A percentile compares a stretch with the other conserved stretches of the same genome.
Conservation (phyloP, 2,888 invertebrate species). For the Lordiphosa andalusiaca region DNA sequence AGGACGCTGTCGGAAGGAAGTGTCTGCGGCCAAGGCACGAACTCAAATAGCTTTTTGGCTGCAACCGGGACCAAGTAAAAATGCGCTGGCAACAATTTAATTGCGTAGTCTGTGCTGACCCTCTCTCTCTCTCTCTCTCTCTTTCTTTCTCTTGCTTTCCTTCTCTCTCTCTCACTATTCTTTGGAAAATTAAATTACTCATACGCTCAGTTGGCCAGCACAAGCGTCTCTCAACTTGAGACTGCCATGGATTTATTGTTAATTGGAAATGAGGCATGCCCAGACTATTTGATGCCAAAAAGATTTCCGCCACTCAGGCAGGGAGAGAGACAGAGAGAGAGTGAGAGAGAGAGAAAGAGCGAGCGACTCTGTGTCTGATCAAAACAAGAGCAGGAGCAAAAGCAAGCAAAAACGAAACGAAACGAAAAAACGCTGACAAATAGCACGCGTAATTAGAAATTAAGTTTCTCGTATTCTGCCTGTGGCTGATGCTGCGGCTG, state of each 20-base stretch:
- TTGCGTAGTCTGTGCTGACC: constrained; percentile 68
- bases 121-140: constrained; percentile 14
- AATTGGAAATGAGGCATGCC: constrained; percentile 72
- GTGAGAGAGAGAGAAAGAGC: constrained; percentile 1
- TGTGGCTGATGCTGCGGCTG: constrained; percentile 34
- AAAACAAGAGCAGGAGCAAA: constrained; percentile 14
- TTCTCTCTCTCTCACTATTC: constrained; percentile 11
- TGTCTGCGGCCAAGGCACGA: constrained; percentile 58
- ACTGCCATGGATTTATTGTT: constrained; percentile 71
- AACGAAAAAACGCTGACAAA: constrained; percentile 60
- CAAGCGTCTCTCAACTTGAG: constrained; percentile 40
- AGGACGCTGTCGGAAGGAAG: constrained; percentile 35
- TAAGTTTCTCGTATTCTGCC: constrained; percentile 50
- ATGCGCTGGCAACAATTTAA: constrained; percentile 71
- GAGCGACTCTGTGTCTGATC: constrained; percentile 27
- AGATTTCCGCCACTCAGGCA: constrained; percentile 69
- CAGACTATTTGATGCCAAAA: constrained; percentile 68
- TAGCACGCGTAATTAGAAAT: constrained; percentile 73
- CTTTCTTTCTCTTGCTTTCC: too few species aligned
- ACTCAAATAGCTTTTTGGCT: constrained; percentile 57
- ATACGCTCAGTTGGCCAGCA: constrained; percentile 71
- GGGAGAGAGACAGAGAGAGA: not conserved
- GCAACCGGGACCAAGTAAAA: constrained; percentile 50
- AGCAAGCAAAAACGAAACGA: constrained; percentile 7
- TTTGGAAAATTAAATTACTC: constrained; percentile 67